A percentile compares a stretch with the other conserved stretches of the same genome.
These are phyloP conservation scores for Vidua macroura DNA, from an alignment of 2,113 vertebrate species.

Conservation along the genomic window DNA sequence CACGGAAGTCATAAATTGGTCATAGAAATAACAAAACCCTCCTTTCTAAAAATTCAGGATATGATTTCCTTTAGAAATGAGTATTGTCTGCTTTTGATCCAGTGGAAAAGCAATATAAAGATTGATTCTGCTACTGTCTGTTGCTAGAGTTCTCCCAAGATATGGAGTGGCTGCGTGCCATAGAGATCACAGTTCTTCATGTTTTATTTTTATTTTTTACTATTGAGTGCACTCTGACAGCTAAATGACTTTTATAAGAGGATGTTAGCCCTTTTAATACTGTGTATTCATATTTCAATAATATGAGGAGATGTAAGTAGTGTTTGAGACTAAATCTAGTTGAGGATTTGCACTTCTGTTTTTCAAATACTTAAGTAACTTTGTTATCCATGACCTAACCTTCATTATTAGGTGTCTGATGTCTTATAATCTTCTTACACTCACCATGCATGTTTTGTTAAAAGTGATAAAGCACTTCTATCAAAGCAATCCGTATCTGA, in stretches of 20 bases:
- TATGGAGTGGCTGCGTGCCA: rapidly evolving
- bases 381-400: neutral
- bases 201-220: neutral
- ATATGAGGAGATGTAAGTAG: neutral
- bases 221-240: neutral
- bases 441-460: neutral
- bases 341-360: neutral
- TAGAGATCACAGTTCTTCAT: neutral
- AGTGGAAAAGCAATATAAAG: neutral
- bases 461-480: slow-evolving; percentile 1
- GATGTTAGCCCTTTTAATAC: neutral
- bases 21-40: neutral
- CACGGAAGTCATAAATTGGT: neutral
- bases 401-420: neutral
- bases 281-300: neutral
- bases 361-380: neutral
- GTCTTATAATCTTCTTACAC: neutral
- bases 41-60: neutral
- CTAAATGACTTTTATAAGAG: neutral
- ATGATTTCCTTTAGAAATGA: neutral
- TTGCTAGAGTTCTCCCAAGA: neutral
- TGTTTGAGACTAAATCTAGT: neutral
- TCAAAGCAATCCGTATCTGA: slow-evolving; percentile 6
- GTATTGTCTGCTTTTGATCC: neutral
- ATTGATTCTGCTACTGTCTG: neutral